Base-by-base conservation (phyloP, 1,140 invertebrate species). In the Conus betulinus region DNA sequence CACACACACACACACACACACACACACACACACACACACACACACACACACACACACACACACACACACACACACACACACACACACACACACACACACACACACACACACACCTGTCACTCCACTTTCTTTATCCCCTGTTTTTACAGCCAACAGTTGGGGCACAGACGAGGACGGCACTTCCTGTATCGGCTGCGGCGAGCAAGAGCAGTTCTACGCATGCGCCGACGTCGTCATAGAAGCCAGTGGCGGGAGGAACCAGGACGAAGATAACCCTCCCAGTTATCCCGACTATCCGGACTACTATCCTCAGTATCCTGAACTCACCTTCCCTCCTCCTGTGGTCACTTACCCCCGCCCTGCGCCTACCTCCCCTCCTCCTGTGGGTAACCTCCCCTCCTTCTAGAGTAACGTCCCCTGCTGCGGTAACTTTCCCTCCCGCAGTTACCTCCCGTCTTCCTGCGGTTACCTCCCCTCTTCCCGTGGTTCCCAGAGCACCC, bases 131-230 rank as follows among this genome's bases (percentile, higher is more conserved):
- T 20, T 1, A 15, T 27, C 53, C 7, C 83, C 6, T 83, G 7
- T 20, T 15, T 25, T 89, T 89, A 8, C 85, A 93, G 92, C 91
- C 17, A 93, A 93, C 84, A 92, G 90, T 63, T 93, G 91, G 89
- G 92, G 92, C 7, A 81, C 57, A 10, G 89, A 89, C 78, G 89
- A 88, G 20, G 87, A 92, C 60, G 93, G 93, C 1, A 87, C 79
- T 13, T 90, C 90, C 11, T 92, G 93, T 74, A 57, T 91, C 4
- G 95, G 95, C 3, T 96, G 95, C 90, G 95, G 95, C 4, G 91
- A 93, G 5, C 91, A 93, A 7, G 97, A 97, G 93, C 96, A 95
- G 15, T 97, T 97, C 92, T 95, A 96, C 88, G 96, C 96, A 82
- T 97, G 97, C 91, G 96, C 97, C 4, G 81, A 88, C 67, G 39